phyloP scores from a whole-genome alignment of 2,113 vertebrate species.

The Muntiacus reevesi region DNA sequence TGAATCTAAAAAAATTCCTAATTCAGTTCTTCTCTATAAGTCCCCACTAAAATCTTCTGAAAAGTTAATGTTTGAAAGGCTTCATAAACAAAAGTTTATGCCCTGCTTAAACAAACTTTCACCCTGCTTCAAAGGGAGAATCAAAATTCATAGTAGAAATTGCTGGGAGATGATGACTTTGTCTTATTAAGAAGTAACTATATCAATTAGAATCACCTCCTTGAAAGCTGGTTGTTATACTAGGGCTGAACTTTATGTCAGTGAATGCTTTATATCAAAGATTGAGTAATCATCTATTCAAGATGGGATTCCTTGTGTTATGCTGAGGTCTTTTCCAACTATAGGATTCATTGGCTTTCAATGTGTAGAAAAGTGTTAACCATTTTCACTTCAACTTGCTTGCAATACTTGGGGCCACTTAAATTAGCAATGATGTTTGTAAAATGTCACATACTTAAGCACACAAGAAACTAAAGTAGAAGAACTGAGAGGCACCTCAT shows the following conservation, averaged over 20 bases:
- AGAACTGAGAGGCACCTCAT: not conserved
- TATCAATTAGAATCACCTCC: not conserved
- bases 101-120: too few relatives aligned
- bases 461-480: not conserved
- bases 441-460: not conserved
- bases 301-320: not conserved
- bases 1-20: not conserved
- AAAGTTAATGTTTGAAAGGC: not conserved
- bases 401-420: not conserved
- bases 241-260: not conserved
- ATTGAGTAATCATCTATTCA: not conserved
- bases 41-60: not conserved
- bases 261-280: not conserved
- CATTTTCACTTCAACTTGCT: not conserved
- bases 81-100: not conserved
- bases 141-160: not conserved
- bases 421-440: not conserved
- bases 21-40: not conserved
- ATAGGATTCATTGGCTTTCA: not conserved
- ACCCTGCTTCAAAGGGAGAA: not conserved
- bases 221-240: not conserved
- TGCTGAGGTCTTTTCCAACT: not conserved
- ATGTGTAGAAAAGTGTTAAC: not conserved
- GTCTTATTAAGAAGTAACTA: not conserved
- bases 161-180: not conserved